Evolutionary conservation across 2,113 vertebrate genomes (phyloP).

Genomic region (Lethenteron camtschaticum): DNA sequence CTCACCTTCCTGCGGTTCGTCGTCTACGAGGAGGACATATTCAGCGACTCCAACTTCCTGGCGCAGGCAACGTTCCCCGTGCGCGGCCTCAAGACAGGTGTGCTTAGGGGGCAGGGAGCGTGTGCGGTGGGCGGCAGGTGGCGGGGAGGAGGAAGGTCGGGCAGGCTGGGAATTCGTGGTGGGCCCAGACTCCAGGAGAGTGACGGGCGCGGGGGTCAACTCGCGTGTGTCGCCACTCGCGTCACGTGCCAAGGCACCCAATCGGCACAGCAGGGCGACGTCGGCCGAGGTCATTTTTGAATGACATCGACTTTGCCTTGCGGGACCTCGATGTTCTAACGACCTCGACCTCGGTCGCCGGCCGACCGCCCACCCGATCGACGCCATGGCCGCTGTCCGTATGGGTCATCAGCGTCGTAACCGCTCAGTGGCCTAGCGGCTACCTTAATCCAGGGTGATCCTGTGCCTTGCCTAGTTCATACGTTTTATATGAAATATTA

Average conservation of each 20-base stretch:
- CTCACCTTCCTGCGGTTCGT: conserved; percentile 71
- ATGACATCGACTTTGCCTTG: too few species aligned
- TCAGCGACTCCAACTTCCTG: conserved; percentile 92
- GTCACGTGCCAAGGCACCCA: background rate
- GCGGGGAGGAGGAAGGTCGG: background rate
- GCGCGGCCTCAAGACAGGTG: conserved; percentile 70
- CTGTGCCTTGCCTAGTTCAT: background rate
- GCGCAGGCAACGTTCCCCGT: conserved; percentile 78
- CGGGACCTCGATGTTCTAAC: too few species aligned
- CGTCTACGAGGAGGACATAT: conserved; percentile 93
- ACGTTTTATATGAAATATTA: background rate
- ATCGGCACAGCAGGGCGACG: background rate
- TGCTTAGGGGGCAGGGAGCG: conserved; percentile 6
- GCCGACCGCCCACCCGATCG: too few species aligned
- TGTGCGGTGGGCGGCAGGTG: background rate
- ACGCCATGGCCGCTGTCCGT: too few species aligned
- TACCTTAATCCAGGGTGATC: background rate
- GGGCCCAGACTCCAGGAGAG: background rate
- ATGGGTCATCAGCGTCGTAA: too few species aligned
- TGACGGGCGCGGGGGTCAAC: background rate
- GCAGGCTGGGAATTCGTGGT: background rate
- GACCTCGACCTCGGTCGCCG: too few species aligned
- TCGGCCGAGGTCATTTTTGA: background rate
- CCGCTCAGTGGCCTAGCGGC: too few species aligned
- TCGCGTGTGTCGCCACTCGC: background rate